Percentiles rank a stretch among this genome's conserved stretches.
Conservation (phyloP, 2,888 invertebrate species). For the Ceramica pisi region DNA sequence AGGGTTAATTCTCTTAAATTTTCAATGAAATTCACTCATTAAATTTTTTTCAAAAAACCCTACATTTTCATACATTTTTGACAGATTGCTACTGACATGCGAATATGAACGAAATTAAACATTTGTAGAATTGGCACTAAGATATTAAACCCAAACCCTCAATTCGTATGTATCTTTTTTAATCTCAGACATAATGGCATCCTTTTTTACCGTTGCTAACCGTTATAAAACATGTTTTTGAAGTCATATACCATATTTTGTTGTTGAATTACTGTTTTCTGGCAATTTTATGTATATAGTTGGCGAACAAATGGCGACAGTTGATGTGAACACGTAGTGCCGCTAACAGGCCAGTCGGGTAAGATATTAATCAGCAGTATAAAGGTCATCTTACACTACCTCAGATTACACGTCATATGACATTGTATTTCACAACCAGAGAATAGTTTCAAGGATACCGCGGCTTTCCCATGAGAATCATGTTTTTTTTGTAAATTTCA, state of each 20-base stretch:
- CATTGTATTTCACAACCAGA: background rate
- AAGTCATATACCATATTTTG: background rate
- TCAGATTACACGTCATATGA: too few species aligned
- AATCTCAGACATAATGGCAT: background rate
- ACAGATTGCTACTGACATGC: too few species aligned
- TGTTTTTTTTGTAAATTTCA: too few species aligned
- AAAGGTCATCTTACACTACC: background rate
- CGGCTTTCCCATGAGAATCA: too few species aligned
- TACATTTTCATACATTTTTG: too few species aligned
- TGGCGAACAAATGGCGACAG: conserved; percentile 2
- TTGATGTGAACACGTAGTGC: background rate
- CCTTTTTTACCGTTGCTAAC: background rate
- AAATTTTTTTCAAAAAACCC: too few species aligned
- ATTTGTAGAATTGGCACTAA: too few species aligned
- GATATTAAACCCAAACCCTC: background rate
- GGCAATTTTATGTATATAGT: background rate
- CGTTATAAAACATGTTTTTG: conserved; percentile 30
- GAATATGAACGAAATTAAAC: too few species aligned
- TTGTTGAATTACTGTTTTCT: background rate
- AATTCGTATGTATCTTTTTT: background rate
- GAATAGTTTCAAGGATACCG: too few species aligned
- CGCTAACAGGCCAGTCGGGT: background rate
- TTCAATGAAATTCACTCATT: too few species aligned
- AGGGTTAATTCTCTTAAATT: too few species aligned
- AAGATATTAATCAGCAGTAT: conserved; percentile 1